Base-by-base conservation (phyloP, 2,888 invertebrate species). In the Laothoe populi region DNA sequence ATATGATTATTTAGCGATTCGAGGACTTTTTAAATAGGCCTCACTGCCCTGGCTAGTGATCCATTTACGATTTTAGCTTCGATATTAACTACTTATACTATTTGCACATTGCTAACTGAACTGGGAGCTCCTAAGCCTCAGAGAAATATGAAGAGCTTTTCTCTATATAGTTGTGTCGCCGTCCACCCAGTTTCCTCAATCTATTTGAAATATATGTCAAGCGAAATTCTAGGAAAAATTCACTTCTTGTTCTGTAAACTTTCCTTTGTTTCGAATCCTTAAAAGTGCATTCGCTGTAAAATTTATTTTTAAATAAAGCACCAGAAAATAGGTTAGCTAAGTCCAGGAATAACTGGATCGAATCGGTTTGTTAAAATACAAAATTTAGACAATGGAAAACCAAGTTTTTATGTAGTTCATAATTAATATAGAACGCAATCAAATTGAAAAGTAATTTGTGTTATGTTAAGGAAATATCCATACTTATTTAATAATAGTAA, bases 181-280 rank as follows among this genome's bases (percentile, higher is more conserved):
- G 44, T 44, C 44, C 19, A 44, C 44, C 44, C 19, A 19, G 16
- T 44, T 44, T 44, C 19, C 16, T 19, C 44, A 19, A 19, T 44
- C 19, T 8, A 44, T 7, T 2, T 44, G 42, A 42, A 42, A 44
- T 44, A 44, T 44, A n/a, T 1, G 19, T 44, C 44, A 19, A 44
- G 44, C 19, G 10, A 19, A 44, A 44, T 44, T 44, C 44, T 19
- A 44, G 44, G 19, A 44, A 44, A 40, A 19, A 21, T 44, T 7
- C 44, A 19, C 19, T 44, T 19, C 44, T 44, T 44, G 10, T 19
- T 19, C 19, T n/a, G 19, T 44, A 44, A 44, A 44, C 7, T 19
- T 44, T 44, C 44, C 44, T 44, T 44, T 44, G 44, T 44, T 44
- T 19, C 5, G 19, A 44, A 44, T 44, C 8, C 44, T 44, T 44